Evolutionary conservation across 2,113 vertebrate genomes (phyloP).

Genomic region (Benitochromis conjunctus): DNA sequence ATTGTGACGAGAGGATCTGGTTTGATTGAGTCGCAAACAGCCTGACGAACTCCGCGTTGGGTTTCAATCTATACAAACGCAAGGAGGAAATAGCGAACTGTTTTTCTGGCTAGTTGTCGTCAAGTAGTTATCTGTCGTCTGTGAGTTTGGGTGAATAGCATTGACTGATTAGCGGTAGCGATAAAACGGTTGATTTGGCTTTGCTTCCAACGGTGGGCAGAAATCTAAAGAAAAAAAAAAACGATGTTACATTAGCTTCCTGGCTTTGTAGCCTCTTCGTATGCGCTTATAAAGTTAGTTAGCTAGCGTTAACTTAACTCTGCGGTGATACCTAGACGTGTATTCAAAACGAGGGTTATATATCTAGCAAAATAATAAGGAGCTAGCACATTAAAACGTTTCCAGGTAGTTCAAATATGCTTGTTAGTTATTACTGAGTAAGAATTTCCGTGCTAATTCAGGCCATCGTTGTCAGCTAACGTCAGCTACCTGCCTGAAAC

Average conservation of each 20-base stretch:
- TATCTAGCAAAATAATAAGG: not conserved
- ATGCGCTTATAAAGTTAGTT: slow-evolving; percentile 9
- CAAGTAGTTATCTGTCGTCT: not conserved
- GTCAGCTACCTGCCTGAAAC: slow-evolving; percentile 6
- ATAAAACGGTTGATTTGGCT: not conserved
- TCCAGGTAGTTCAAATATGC: not conserved
- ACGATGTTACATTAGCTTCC: not conserved
- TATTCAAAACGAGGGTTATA: not conserved
- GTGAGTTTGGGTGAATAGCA: not conserved
- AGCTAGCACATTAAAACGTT: not conserved
- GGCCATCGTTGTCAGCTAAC: slow-evolving; percentile 2
- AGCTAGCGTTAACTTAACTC: not conserved
- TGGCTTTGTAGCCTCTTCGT: not conserved
- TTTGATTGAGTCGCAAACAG: not conserved
- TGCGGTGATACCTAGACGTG: not conserved
- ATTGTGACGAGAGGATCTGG: not conserved
- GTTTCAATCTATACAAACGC: not conserved
- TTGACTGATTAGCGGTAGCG: not conserved
- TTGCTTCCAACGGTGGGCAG: not conserved
- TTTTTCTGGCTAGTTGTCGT: not conserved
- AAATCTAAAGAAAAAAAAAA: not conserved
- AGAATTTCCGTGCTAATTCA: not conserved
- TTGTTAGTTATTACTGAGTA: not conserved
- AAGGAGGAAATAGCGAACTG: slow-evolving; percentile 23
- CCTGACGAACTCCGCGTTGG: not conserved